Percentiles rank a stretch among this genome's conserved stretches.
phyloP scores from a whole-genome alignment of 2,113 vertebrate species.

The Pelusios castaneus region DNA sequence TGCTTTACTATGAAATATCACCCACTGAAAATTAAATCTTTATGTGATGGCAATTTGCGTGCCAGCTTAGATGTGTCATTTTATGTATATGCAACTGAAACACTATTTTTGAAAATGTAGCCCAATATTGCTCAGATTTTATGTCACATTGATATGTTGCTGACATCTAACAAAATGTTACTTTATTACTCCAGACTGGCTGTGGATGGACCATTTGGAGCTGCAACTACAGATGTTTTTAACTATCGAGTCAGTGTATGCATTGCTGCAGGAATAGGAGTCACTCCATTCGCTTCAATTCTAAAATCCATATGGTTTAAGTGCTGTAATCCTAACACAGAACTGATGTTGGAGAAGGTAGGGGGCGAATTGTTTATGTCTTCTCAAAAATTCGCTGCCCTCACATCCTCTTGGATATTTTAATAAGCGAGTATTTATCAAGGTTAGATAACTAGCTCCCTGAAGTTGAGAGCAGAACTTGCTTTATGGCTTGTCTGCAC shows the following conservation, averaged over 20 bases:
- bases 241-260: slow-evolving; percentile 79
- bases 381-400: background rate
- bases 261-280: slow-evolving; percentile 83
- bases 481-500: background rate
- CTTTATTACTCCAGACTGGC: slow-evolving; percentile 73
- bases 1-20: slow-evolving; percentile 34
- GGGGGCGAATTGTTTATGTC: slow-evolving; percentile 32
- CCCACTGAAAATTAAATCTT: slow-evolving; percentile 34
- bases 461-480: background rate
- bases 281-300: slow-evolving; percentile 82
- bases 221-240: slow-evolving; percentile 76
- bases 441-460: background rate
- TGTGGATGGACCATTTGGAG: slow-evolving; percentile 82
- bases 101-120: background rate
- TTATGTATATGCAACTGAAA: background rate
- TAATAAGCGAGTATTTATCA: slow-evolving; percentile 19
- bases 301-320: slow-evolving; percentile 83
- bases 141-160: background rate
- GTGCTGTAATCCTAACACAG: slow-evolving; percentile 50
- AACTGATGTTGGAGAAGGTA: slow-evolving; percentile 78
- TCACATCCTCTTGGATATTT: slow-evolving; percentile 45
- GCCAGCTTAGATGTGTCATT: background rate
- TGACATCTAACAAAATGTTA: background rate
- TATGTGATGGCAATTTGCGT: background rate
- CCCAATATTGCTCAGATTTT: background rate